A percentile compares a stretch with the other conserved stretches of the same genome.
Conservation (phyloP, 1,140 invertebrate species). For the Ganaspis sp. region DNA sequence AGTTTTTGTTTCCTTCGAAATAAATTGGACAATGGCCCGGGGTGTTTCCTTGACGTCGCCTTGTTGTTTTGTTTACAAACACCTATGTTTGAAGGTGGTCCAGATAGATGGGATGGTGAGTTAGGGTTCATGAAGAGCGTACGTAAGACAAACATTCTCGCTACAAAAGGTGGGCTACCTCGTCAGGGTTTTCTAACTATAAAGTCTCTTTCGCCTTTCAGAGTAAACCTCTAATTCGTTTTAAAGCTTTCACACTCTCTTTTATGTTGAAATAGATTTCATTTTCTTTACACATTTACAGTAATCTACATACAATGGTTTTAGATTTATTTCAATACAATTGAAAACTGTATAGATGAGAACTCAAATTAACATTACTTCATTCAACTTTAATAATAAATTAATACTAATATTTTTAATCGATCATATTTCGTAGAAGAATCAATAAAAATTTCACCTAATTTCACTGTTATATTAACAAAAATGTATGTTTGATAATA, state of each 20-base stretch:
- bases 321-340: no score
- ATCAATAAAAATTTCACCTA: no score
- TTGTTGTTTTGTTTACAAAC: neutral
- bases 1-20: neutral
- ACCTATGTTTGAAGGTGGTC: constrained; percentile 15
- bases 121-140: neutral
- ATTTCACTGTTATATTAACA: no score
- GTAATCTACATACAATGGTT: no score
- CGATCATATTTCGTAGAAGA: no score
- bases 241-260: neutral
- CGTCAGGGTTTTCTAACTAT: constrained; percentile 12
- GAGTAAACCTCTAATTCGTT: neutral
- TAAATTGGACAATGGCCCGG: neutral
- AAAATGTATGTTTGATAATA: no score
- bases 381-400: no score
- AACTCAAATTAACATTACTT: no score
- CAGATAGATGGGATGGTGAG: constrained; percentile 24
- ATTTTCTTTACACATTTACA: neutral
- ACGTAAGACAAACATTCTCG: constrained; percentile 27
- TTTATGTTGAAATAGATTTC: neutral
- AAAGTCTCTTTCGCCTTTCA: constrained; percentile 4
- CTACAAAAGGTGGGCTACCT: constrained; percentile 35
- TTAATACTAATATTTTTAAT: no score
- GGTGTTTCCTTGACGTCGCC: constrained; percentile 30
- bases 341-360: no score